A percentile compares a stretch with the other conserved stretches of the same genome.
Conservation (phyloP, 2,797 vertebrate species). For the Artibeus lituratus region DNA sequence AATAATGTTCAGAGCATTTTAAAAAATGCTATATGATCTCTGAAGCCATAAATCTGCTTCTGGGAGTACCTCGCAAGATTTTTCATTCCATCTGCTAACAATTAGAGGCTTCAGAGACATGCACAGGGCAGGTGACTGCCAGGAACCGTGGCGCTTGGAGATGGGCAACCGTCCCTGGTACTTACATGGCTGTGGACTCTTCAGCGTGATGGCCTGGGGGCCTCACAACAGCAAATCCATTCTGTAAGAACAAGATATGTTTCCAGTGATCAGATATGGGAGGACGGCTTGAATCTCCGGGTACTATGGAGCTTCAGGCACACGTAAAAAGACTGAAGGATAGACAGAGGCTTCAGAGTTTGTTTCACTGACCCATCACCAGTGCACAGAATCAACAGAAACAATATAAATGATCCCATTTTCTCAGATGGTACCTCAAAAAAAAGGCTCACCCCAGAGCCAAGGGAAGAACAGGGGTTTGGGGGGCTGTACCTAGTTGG, state of each 20-base stretch:
- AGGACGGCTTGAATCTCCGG: slow-evolving; percentile 28
- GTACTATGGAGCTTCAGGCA: slow-evolving; percentile 58
- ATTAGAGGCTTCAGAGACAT: slow-evolving; percentile 88
- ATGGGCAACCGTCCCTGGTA: slow-evolving; percentile 85
- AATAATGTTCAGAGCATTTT: slow-evolving; percentile 91
- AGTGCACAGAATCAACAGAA: slow-evolving; percentile 65
- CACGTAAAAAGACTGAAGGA: slow-evolving; percentile 40
- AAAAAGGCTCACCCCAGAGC: slow-evolving; percentile 32
- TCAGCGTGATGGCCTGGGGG: slow-evolving; percentile 87
- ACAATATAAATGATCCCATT: slow-evolving; percentile 59
- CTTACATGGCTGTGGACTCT: slow-evolving; percentile 89
- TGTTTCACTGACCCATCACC: slow-evolving; percentile 48
- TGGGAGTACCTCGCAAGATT: slow-evolving; percentile 89
- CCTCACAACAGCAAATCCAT: slow-evolving; percentile 87
- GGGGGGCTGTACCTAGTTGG: not conserved
- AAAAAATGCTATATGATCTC: slow-evolving; percentile 92
- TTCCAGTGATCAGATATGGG: slow-evolving; percentile 77
- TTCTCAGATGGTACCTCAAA: slow-evolving; percentile 45
- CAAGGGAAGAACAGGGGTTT: not conserved
- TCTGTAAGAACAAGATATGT: slow-evolving; percentile 85
- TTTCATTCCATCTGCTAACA: slow-evolving; percentile 93
- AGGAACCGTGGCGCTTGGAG: slow-evolving; percentile 83
- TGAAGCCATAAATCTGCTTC: slow-evolving; percentile 91
- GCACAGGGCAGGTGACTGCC: slow-evolving; percentile 91
- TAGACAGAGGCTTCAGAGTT: slow-evolving; percentile 39